Base-by-base conservation (phyloP, 2,113 vertebrate species). In the Polypterus senegalus region DNA sequence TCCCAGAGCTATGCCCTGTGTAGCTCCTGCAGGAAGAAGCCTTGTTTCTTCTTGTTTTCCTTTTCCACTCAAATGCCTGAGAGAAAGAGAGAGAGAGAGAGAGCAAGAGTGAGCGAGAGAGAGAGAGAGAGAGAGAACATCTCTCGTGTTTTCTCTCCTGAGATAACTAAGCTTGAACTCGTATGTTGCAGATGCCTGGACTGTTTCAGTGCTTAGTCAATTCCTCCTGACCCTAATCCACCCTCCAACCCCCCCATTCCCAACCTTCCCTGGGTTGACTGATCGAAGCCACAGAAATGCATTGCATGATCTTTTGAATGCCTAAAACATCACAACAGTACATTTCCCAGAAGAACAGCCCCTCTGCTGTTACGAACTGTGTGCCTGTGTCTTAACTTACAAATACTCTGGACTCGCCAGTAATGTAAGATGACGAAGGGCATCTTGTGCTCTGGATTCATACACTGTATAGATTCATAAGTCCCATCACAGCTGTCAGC, bases 11-110 rank as follows among this genome's bases (percentile, higher is more conserved):
- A 69, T 49, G 48, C 69, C 71, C 74, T 62, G 71, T 67, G 65
- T 67, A 61, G 67, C 73, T 76, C 64, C 61, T 73, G 65, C 73
- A 69, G 78, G 76, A 80, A 78, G 71, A 68, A 69, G 73, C 55
- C 65, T 60, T 52, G 61, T 58, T 69, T 55, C 65, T 71, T 60
- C 70, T 69, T 65, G 65, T 75, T 77, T 73, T 72, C 75, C 70
- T 71, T 61, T 61, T 52, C 9, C 8, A 43, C 66, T 59, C 62
- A 51, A 47, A 55, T 7, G 49, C 69, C 27, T 27, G 27, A 27
- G 27, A 27, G 27, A 27, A 27, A 27, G 27, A 27, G 27, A 27
- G 27, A 27, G 27, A n/a, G n/a, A 27, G 27, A 27, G 27, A 27
- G 27, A 27, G 27, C 27, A 27, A 27, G 27, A 27, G 27, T 1